Conservation (phyloP, 2,113 vertebrate species). For the Hoplias malabaricus region DNA sequence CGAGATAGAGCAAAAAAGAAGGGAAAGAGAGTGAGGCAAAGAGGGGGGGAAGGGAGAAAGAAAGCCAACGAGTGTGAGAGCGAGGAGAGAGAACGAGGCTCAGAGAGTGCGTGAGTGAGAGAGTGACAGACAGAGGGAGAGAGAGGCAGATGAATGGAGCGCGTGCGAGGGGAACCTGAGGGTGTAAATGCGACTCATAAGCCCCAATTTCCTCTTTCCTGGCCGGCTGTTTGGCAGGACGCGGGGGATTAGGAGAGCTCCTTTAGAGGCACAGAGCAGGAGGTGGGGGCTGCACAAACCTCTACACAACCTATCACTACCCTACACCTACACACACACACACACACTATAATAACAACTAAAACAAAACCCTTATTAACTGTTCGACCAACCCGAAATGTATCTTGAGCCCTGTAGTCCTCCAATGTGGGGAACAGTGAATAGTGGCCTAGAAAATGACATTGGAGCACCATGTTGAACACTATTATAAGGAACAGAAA, state of each 20-base stretch:
- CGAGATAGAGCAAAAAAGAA: not conserved
- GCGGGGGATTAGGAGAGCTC: not conserved
- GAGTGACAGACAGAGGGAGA: not conserved
- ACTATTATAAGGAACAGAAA: no score
- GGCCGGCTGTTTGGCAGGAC: not conserved
- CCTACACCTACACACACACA: not conserved
- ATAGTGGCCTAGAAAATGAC: no score
- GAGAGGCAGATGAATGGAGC: not conserved
- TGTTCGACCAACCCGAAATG: no score
- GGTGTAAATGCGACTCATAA: slow-evolving; percentile 9
- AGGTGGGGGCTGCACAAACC: not conserved
- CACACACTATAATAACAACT: not conserved
- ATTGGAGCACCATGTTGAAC: no score
- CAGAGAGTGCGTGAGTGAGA: no score
- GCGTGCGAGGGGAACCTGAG: not conserved
- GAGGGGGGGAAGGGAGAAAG: no score
- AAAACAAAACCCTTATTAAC: no score
- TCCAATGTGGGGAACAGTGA: no score
- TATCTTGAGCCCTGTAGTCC: no score
- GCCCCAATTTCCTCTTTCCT: slow-evolving; percentile 32
- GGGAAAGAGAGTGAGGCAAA: no score
- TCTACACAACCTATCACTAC: not conserved
- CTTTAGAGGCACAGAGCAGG: not conserved
- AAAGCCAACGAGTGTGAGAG: not conserved
- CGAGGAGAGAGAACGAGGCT: not conserved